These are phyloP conservation scores for Pygoscelis adeliae DNA, from an alignment of 2,113 vertebrate species.

Conservation along the genomic window DNA sequence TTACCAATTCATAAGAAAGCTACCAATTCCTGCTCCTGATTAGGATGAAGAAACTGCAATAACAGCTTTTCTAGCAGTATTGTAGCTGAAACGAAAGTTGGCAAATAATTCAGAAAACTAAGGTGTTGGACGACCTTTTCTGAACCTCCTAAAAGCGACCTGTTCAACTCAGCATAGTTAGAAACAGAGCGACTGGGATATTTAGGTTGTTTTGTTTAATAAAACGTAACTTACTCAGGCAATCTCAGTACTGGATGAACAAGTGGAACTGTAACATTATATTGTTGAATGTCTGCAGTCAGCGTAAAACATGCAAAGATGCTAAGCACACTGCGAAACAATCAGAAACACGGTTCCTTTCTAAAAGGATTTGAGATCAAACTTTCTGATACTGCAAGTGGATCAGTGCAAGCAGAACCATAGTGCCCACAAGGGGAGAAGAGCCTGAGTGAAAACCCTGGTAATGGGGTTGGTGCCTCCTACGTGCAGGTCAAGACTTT, in stretches of 20 bases:
- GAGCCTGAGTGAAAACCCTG: not conserved
- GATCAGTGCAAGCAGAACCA: fast-evolving
- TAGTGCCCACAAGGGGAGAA: not conserved
- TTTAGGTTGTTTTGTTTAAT: not conserved
- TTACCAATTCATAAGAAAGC: not conserved
- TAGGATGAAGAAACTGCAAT: not conserved
- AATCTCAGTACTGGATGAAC: not conserved
- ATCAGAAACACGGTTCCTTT: not conserved
- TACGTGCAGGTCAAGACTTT: not conserved
- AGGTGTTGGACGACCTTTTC: not conserved
- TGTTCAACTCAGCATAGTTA: not conserved
- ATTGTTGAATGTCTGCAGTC: not conserved
- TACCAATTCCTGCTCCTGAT: not conserved
- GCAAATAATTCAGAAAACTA: not conserved
- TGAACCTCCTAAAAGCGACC: not conserved
- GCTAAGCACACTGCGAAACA: not conserved
- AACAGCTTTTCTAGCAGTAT: not conserved
- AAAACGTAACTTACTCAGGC: not conserved
- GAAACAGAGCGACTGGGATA: not conserved
- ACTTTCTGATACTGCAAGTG: not conserved
- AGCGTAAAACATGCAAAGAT: not conserved
- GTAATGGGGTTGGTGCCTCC: fast-evolving
- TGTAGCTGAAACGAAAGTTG: not conserved
- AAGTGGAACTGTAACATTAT: not conserved
- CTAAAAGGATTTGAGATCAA: not conserved